Base-by-base conservation (phyloP, 2,797 vertebrate genomes). In the Gymnodraco acuticeps region DNA sequence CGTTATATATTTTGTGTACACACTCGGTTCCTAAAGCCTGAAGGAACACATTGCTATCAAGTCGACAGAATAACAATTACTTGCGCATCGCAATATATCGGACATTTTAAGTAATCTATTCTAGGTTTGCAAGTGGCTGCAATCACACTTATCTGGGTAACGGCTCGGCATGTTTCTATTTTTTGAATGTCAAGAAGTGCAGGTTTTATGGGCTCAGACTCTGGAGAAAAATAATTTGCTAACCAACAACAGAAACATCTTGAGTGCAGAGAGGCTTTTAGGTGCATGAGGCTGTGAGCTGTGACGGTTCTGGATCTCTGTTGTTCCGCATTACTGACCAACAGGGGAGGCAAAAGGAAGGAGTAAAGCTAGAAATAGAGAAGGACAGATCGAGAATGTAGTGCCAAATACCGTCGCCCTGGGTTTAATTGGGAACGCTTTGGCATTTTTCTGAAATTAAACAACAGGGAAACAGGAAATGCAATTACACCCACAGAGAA, bases 381-480 rank as follows among this genome's bases (percentile, higher is more conserved):
- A 19, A 2, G 14, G 58, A 53, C 47, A 54, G 50, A 45, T 60
- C 46, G 72, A 54, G 17, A 61, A 67, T 45, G 68, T 47, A 5
- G 11, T 70, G 74, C 75, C 78, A 73, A 87, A 80, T 66, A 67
- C 55, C 51, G 3, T 82, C 16, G 5, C 64, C 67, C 54, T 19
- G 70, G 76, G 76, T 89, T 89, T 89, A 90, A 92, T 83, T 82
- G 87, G 82, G 45, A 78, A 48, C 45, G 74, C 48, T 83, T 73
- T 82, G 82, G 82, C 87, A 83, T 91, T 87, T 86, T 85, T 84
- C 54, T 13, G 11, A 91, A 86, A 87, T 73, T 75, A 89, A 89
- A 87, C 85, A 87, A 84, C 67, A 16, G 87, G 77, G 78, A 85
- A 90, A 84, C 64, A 60, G 89, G 87, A 92, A 92, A 88, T 51